Evolutionary conservation across 2,113 vertebrate genomes (phyloP), one percentile per base, ranked within the genome.

Genomic region (Glaucidium brasilianum): DNA sequence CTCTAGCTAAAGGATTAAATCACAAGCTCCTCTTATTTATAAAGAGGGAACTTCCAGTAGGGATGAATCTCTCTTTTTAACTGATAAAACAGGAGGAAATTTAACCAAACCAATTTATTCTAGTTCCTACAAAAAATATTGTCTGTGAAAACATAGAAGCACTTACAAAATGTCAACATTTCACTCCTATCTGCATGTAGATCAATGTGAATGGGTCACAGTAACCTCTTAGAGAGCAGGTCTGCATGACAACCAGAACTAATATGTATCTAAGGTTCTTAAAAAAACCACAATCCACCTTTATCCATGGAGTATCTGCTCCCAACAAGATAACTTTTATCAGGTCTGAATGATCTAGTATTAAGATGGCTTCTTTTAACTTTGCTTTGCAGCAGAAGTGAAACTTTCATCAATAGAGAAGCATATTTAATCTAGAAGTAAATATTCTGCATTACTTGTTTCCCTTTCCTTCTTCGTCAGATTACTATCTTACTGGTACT

Each of bases 171-270:
- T 89, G 92, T 87, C 91, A 92, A 85, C 49, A 78, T 77, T 94
- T 94, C 5, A 0, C 60, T 94, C 77, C 60, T 97, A 91, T 96
- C 91, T 87, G 85, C 30, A 1, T 47, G 77, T 20, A 68, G 92
- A 94, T 95, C 95, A 56, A 80, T 90, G 67, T 22, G 50, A 82
- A 50, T 34, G 87, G 95, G 95, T 96, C 93, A 94, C 90, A 85
- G 87, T 90, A 83, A 96, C 96, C 94, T 92, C 72, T 86, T 47
- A 60, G 67, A 77, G 66, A 76, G 49, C 59, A 95, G 89, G 94
- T 88, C 90, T 96, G 83, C 32, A 5, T 97, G 94, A 85, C 92
- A 86, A 88, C 43, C 34, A 82, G 43, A 95, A 91, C 67, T 79
- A 95, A 45, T 85, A 81, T 60, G 68, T 91, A 55, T 71, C 67